Evolutionary conservation across 2,888 invertebrate genomes (phyloP), one percentile per base, ranked within the genome.

Genomic region (Pseudoips prasinana): DNA sequence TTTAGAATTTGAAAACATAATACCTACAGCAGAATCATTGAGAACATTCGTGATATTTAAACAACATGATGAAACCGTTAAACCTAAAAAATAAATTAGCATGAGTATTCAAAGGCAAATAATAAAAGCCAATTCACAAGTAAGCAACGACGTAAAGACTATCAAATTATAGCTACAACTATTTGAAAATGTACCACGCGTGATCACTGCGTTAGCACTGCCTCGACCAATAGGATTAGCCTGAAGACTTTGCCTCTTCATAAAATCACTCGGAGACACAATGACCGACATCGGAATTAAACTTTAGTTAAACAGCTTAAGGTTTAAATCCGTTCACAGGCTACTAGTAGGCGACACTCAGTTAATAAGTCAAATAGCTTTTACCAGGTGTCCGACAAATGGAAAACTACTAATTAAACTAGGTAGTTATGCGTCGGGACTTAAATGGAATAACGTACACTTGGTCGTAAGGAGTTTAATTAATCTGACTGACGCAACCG

Each of bases 341-440:
- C 30, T 26, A 41, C 43, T 46, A 44, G 39, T 50, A 59, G 58
- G 66, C 64, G 71, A 74, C 70, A 71, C 46, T 60, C 55, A 54
- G 66, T 57, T 71, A 73, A 75, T 77, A 77, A 75, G 70, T 74
- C 65, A 72, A 79, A 79, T 79, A 67, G 73, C 78, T 81, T 82
- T 79, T 81, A 78, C 76, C 77, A 74, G 74, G 80, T 79, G 79
- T 79, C 67, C 70, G 64, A 72, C 70, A 82, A 81, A 82, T 82
- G 76, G 83, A 81, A 82, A 84, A 80, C 73, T 73, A 76, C 82
- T 86, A 84, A 85, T 86, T 86, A 83, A 83, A 81, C 73, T 64
- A 49, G 53, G 58, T 76, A 79, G 73, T 80, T 75, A 66, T 57
- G 53, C 60, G 41, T 53, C 33, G 63, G 64, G 70, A 71, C 67